phyloP scores from a whole-genome alignment of 2,888 invertebrate genomes.

The Rhagium mordax region DNA sequence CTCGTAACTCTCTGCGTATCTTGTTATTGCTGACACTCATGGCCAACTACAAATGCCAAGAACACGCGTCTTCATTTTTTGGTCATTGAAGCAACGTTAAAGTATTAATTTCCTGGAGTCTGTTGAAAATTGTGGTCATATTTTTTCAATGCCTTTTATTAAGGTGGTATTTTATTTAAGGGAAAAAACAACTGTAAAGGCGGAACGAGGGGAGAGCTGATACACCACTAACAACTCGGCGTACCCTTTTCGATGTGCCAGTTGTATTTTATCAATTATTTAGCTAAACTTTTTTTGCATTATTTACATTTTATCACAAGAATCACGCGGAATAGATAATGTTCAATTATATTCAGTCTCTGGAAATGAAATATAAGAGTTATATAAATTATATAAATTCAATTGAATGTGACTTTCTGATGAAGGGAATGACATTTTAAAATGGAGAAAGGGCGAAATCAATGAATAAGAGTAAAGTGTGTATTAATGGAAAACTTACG shows the following conservation, averaged over 20 bases:
- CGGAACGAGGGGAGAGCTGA: background rate
- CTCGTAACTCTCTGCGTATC: constrained; percentile 9
- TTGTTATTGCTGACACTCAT: constrained; percentile 10
- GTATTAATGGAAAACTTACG: too few relatives aligned
- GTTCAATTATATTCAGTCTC: too few relatives aligned
- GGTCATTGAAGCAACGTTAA: background rate
- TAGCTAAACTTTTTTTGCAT: too few relatives aligned
- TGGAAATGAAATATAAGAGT: too few relatives aligned
- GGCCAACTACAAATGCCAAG: background rate
- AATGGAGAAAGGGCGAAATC: too few relatives aligned
- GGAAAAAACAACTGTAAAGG: background rate
- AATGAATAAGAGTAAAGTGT: too few relatives aligned
- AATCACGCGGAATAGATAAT: too few relatives aligned
- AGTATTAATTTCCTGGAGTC: background rate
- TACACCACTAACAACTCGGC: background rate
- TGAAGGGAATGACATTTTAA: too few relatives aligned
- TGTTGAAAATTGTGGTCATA: background rate
- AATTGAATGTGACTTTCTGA: too few relatives aligned
- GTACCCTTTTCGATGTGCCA: background rate
- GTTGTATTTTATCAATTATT: too few relatives aligned
- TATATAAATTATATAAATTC: too few relatives aligned
- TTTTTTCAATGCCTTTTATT: background rate
- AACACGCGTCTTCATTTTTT: background rate
- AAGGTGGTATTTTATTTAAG: background rate
- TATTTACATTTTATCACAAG: too few relatives aligned